Evolutionary conservation across 2,113 vertebrate genomes (phyloP), one percentile per base, ranked within the genome.

Genomic region (Opisthocomus hoazin): DNA sequence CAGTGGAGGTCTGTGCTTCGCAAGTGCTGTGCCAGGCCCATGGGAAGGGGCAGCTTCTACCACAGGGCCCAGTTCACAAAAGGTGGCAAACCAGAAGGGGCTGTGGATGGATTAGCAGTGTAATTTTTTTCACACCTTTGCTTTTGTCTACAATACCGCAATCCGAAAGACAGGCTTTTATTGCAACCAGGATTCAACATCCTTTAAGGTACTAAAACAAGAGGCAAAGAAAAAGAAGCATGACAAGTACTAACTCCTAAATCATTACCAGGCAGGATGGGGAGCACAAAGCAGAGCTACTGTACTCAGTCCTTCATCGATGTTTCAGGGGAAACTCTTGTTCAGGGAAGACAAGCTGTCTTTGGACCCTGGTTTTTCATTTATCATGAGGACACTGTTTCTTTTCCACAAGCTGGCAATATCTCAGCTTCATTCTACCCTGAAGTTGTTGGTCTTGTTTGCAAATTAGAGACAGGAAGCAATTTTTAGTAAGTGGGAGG

Each of bases 1-100:
- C 66, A 45, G 34, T 50, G 20, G 8, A 46, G 36, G 51, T 77
- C 77, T 36, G 26, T 15, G 39, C 29, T 46, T 12, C 68, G 15
- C 34, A 29, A 30, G 36, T 2, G 6, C 48, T 21, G 14, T 2
- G 0, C 16, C 41, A 50, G 66, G 26, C 39, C 43, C 1, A 0
- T 21, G 54, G 46, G 18, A 83, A 78, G 12, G 48, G 29, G 26
- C 24, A 53, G 24, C 54, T 75, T 45, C 60, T 11, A n/a, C 21
- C 17, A 20, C 13, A 20, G 36, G 16, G 13, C 34, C 36, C 56
- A 37, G 37, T 14, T 48, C 57, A 57, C 39, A 41, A 8, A 30
- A 56, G 37, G 10, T 15, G 8, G 19, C 41, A 89, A 71, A 54
- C 14, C 37, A 84, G 36, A 48, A 58, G 11, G 15, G 14, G 27